phyloP scores from a whole-genome alignment of 2,113 vertebrate species.

The Mixornis gularis region DNA sequence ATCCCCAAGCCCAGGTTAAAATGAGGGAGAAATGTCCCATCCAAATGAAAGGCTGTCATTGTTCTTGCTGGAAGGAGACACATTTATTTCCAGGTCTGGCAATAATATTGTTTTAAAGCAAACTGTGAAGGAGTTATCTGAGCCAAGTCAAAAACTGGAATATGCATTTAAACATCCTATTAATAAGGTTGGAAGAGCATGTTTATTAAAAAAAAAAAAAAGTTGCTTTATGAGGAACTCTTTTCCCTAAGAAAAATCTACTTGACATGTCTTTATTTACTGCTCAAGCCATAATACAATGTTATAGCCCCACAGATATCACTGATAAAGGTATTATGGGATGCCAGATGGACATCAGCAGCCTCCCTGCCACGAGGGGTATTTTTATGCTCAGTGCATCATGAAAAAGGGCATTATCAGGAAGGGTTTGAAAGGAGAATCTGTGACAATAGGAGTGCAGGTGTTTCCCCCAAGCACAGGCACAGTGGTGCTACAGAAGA shows the following conservation, averaged over 20 bases:
- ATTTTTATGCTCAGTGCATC: neutral
- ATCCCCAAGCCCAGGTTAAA: conserved; percentile 23
- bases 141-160: conserved; percentile 14
- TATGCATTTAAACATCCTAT: conserved; percentile 4
- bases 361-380: fast-evolving
- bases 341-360: neutral
- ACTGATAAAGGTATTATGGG: neutral
- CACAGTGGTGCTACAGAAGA: neutral
- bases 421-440: neutral
- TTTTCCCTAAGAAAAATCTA: neutral
- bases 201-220: neutral
- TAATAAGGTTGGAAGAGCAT: neutral
- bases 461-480: neutral
- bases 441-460: neutral
- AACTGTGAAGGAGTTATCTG: conserved; percentile 36
- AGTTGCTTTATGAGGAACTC: neutral
- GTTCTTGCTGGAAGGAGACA: conserved; percentile 30
- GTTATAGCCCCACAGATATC: neutral
- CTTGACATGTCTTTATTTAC: neutral
- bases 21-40: neutral
- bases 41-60: conserved; percentile 39
- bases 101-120: conserved; percentile 40
- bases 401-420: neutral
- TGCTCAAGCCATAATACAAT: neutral
- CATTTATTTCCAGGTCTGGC: conserved; percentile 3